Base-by-base conservation (phyloP, 2,797 vertebrate species). In the Myoxocephalus aenaeus region DNA sequence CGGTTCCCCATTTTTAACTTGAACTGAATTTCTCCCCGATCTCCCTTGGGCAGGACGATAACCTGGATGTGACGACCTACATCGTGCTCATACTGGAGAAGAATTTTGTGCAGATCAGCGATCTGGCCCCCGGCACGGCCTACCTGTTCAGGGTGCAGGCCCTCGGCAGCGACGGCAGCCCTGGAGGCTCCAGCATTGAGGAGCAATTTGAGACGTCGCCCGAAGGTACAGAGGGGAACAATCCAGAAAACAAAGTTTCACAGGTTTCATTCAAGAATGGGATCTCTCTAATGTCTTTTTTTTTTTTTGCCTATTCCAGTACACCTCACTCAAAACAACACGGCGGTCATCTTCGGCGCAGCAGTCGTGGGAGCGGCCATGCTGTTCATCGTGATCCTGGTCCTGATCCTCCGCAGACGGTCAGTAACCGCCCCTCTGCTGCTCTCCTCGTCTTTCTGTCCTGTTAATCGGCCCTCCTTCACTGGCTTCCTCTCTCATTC, bases 91-190 rank as follows among this genome's bases (percentile, higher is more conserved):
- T 95, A 32, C 95, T 97, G 0, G 97, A 98, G 68, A 97, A 93
- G 81, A 96, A 94, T 86, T 95, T 91, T 0, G 97, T 96, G 29
- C 94, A 94, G 73, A 94, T 99, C 80, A 84, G 18, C 0, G 94
- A 98, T 32, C 89, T 99, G 86, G 59, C 84, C 14, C 96, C 97
- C 0, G 96, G 90, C 56, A 99, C 97, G 0, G 53, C 90, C 53
- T 99, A 99, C 78, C 85, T 97, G 83, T 97, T 99, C 88, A 96
- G 96, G 56, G 96, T 99, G 68, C 97, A 97, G 93, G 96, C 96
- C 0, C 86, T 97, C 73, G 93, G 93, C 0, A 87, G 88, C 0
- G 96, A 98, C 0, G 95, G 96, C 25, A 91, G 36, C 64, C 89
- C 93, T 0, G 96, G 95, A 0, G 92, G 94, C 3, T 94, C 95